These are phyloP conservation scores for Hirtodrosophila duncani DNA, from an alignment of 2,888 invertebrate genomes.

Conservation along the genomic window DNA sequence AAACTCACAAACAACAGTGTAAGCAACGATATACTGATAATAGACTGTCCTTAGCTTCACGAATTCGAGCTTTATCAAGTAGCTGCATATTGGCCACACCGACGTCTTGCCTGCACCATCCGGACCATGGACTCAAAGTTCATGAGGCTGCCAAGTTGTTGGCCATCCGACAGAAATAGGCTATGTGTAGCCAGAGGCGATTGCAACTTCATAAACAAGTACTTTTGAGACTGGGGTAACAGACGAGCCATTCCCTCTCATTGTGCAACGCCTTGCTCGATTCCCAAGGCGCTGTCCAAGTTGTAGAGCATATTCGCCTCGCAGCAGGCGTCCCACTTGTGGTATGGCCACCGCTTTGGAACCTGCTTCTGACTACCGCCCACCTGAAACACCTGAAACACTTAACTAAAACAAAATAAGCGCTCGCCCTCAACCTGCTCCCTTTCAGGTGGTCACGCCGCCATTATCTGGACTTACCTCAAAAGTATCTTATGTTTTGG, in stretches of 20 bases:
- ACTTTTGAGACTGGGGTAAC: conserved; percentile 92
- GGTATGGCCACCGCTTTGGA: conserved; percentile 94
- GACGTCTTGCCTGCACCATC: not conserved
- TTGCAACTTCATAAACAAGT: conserved; percentile 92
- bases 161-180: conserved; percentile 92
- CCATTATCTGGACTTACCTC: not conserved
- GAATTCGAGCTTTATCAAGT: conserved; percentile 76
- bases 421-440: too few species aligned
- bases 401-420: conserved; percentile 81
- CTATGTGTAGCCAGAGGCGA: conserved; percentile 90
- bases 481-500: too few species aligned
- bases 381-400: not conserved
- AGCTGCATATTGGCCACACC: conserved; percentile 88
- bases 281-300: too few species aligned
- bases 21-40: not conserved
- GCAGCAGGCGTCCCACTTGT: conserved; percentile 92
- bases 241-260: too few species aligned
- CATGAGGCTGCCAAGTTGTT: conserved; percentile 65
- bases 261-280: too few species aligned
- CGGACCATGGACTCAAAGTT: too few species aligned
- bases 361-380: too few species aligned
- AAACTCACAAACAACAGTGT: conserved; percentile 94
- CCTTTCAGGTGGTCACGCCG: not conserved
- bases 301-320: conserved; percentile 86
- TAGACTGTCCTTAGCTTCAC: too few species aligned